Base-by-base conservation (phyloP, 2,888 invertebrate genomes). In the Mesorhabditis spiculigera region DNA sequence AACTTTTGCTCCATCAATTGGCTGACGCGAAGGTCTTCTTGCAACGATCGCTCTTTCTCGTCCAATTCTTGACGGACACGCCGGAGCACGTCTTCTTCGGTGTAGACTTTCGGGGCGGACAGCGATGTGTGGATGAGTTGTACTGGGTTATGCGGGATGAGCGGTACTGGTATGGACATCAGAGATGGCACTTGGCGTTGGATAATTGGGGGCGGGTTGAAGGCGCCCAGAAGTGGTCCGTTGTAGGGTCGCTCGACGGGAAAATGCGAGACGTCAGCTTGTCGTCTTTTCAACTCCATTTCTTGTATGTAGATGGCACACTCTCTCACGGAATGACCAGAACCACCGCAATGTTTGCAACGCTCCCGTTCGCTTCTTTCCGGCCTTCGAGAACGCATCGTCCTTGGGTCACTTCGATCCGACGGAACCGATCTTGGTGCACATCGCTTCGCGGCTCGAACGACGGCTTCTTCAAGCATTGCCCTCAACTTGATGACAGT, bases 241-340 rank as follows among this genome's bases (percentile, higher is more conserved):
- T 50, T 50, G 58, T 50, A 50, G 58, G 58, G 58, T n/a, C 8
- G n/a, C 8, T 50, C n/a, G 58, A 50, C 58, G n/a, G 58, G 58
- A n/a, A 50, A 50, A 50, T n/a, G 58, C 8, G 58, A n/a, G n/a
- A 50, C 58, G 58, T 10, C 58, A 1, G 58, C 58, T 50, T 50
- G 58, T 50, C 58, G 58, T n/a, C n/a, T 50, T 50, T 50, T 50
- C 58, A 50, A 13, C 58, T 50, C 58, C 58, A 50, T 50, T 50
- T 50, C 10, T 50, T 50, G 58, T 13, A 50, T 50, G 58, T 13
- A n/a, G 10, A 50, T 10, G 58, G 58, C n/a, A n/a, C 58, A 50
- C 10, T n/a, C 10, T n/a, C n/a, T n/a, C 58, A 50, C 8, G n/a
- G 10, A 13, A n/a, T 50, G 58, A 13, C 58, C 58, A 50, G 8